These are phyloP conservation scores for Catharus minimus DNA, from an alignment of 2,113 vertebrate genomes.

Conservation along the genomic window DNA sequence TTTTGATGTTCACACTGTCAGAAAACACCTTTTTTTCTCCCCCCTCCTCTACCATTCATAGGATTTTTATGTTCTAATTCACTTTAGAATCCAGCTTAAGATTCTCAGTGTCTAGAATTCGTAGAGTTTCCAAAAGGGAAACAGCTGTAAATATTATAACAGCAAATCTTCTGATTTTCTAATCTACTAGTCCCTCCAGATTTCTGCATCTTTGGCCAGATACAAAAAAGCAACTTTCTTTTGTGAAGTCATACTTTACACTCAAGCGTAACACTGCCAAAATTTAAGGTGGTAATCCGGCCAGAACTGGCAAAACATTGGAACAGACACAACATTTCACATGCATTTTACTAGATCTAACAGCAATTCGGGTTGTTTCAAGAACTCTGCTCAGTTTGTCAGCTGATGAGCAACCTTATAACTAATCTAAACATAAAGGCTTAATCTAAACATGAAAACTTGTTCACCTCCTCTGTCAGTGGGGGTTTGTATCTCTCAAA, in stretches of 20 bases:
- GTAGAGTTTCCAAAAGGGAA: not conserved
- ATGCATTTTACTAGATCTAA: not conserved
- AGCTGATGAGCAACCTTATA: not conserved
- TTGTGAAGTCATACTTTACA: not conserved
- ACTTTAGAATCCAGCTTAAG: not conserved
- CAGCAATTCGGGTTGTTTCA: not conserved
- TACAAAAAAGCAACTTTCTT: not conserved
- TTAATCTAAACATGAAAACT: not conserved
- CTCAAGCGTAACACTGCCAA: not conserved
- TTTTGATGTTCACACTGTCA: not conserved
- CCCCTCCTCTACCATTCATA: accelerated
- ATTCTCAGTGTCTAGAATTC: not conserved
- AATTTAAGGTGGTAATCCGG: not conserved
- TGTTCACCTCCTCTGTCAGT: not conserved
- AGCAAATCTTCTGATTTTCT: no score
- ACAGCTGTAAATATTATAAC: not conserved
- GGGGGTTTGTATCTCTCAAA: not conserved
- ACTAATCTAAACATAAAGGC: not conserved
- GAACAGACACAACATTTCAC: not conserved
- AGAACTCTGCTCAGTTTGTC: not conserved
- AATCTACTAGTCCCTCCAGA: not conserved
- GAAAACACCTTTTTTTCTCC: not conserved
- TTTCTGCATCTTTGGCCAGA: not conserved
- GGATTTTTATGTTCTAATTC: not conserved
- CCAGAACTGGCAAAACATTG: not conserved